These are phyloP conservation scores for Helicolenus hilgendorfi DNA, from an alignment of 2,797 vertebrate genomes.

Conservation along the genomic window DNA sequence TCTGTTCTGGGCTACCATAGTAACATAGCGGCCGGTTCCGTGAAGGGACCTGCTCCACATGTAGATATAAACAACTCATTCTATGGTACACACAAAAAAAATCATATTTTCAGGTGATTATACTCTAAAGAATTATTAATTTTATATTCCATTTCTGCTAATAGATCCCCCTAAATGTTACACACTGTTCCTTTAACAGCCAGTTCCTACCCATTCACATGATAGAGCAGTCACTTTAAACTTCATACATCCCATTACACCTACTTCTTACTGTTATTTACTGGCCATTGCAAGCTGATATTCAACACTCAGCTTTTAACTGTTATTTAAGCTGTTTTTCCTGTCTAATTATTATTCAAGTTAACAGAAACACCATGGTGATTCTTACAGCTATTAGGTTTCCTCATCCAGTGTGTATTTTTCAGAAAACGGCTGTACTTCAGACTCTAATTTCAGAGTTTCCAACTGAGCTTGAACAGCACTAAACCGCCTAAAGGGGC, in stretches of 20 bases:
- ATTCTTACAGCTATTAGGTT: background rate
- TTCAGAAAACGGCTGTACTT: background rate
- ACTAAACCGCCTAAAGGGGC: background rate
- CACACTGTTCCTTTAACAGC: background rate
- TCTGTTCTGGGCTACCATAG: too few species aligned
- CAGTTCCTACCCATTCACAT: background rate
- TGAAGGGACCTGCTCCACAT: too few species aligned
- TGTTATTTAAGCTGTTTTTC: background rate
- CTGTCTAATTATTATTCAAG: background rate
- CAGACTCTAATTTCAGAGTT: background rate
- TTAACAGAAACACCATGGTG: background rate
- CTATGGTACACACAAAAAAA: too few species aligned
- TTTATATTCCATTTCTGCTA: too few species aligned
- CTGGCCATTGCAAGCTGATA: background rate
- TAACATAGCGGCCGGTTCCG: too few species aligned
- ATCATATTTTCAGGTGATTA: too few species aligned
- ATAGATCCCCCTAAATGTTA: too few species aligned
- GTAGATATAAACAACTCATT: too few species aligned
- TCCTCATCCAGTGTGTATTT: background rate
- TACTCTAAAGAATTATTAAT: too few species aligned
- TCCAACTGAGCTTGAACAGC: background rate
- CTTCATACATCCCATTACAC: background rate
- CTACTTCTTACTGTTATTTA: background rate
- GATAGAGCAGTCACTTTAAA: background rate
- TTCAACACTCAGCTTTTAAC: background rate